Evolutionary conservation across 2,797 vertebrate genomes (phyloP).

Genomic region (Hydrocynus forskahlii): DNA sequence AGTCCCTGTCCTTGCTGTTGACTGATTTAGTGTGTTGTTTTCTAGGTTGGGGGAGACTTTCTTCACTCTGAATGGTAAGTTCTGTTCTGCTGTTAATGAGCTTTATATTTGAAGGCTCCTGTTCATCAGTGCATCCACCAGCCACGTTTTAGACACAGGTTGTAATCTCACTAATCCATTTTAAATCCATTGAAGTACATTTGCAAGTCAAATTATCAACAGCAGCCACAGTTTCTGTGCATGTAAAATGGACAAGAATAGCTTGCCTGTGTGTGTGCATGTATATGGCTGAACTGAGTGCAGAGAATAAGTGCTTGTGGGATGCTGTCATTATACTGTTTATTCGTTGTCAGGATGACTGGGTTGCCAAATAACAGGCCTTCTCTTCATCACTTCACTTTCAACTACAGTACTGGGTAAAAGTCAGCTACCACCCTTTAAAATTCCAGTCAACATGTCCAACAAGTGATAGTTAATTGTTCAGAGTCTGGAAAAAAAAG

Average conservation of each 20-base stretch:
- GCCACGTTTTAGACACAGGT: neutral
- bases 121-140: neutral
- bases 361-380: too few species aligned
- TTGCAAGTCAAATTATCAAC: conserved; percentile 32
- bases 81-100: neutral
- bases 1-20: neutral
- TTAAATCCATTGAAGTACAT: neutral
- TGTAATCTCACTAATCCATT: neutral
- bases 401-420: too few species aligned
- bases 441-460: too few species aligned
- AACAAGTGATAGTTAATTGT: too few species aligned
- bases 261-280: neutral
- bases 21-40: neutral
- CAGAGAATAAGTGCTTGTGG: too few species aligned
- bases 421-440: too few species aligned
- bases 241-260: neutral
- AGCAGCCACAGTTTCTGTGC: neutral
- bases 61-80: conserved; percentile 87
- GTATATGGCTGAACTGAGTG: too few species aligned
- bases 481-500: too few species aligned
- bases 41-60: conserved; percentile 85
- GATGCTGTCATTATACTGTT: neutral
- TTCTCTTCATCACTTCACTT: too few species aligned
- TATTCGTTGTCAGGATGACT: neutral
- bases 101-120: neutral